phyloP scores from a whole-genome alignment of 2,797 vertebrate genomes.

The Scarus forsteni region DNA sequence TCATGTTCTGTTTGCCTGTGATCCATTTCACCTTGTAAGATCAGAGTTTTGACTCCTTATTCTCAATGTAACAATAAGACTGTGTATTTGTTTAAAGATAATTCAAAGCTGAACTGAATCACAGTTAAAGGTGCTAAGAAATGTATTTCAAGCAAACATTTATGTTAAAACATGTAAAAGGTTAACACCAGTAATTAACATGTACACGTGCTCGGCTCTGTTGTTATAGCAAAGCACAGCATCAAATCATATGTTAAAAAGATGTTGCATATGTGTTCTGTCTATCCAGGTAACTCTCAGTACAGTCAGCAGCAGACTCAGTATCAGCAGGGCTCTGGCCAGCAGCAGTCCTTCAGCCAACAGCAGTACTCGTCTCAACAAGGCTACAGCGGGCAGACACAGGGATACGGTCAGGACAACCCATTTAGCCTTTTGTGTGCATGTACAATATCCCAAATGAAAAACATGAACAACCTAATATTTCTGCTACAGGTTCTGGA shows the following conservation, averaged over 20 bases:
- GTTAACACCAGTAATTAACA: too few relatives aligned
- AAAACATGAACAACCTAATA: neutral
- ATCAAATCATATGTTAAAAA: neutral
- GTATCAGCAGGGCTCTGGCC: conserved; percentile 92
- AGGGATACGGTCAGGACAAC: conserved; percentile 89
- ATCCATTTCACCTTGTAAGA: too few relatives aligned
- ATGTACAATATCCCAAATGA: neutral
- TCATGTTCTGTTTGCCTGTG: too few relatives aligned
- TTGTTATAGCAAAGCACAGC: too few relatives aligned
- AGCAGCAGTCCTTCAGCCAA: conserved; percentile 91
- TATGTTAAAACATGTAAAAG: too few relatives aligned
- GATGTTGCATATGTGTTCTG: conserved; percentile 7
- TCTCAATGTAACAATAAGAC: too few relatives aligned
- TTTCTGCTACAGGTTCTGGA: conserved; percentile 75
- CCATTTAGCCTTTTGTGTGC: neutral
- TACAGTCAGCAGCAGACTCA: conserved; percentile 94
- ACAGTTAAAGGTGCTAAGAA: too few relatives aligned
- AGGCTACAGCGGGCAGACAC: conserved; percentile 91
- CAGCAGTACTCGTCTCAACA: conserved; percentile 94
- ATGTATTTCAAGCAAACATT: too few relatives aligned
- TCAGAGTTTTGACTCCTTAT: too few relatives aligned
- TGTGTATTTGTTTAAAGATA: too few relatives aligned
- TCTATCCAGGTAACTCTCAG: conserved; percentile 89
- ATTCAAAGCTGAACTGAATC: too few relatives aligned
- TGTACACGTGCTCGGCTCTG: too few relatives aligned